These are phyloP conservation scores for Dolichopus griseipennis DNA, from an alignment of 2,888 invertebrate genomes.

Conservation along the genomic window DNA sequence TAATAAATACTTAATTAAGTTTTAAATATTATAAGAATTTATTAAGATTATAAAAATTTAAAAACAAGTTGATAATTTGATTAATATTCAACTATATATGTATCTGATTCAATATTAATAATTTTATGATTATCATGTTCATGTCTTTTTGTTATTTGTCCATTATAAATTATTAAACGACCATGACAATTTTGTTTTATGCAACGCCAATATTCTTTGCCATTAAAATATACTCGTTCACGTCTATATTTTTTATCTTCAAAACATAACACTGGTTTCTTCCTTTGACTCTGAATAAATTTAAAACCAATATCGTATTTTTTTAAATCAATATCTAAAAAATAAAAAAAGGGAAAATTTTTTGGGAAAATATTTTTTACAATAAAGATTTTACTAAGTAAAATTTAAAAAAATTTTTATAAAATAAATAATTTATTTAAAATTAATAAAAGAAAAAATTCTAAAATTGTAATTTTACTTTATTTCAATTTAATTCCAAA, in stretches of 20 bases:
- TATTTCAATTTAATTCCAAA: too few species aligned
- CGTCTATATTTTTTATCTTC: slow-evolving; percentile 23
- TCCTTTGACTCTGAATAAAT: slow-evolving; percentile 23
- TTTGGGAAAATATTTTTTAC: background rate
- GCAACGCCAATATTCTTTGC: slow-evolving; percentile 27
- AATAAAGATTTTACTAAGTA: too few species aligned
- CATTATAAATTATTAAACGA: slow-evolving; percentile 24
- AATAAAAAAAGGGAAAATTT: background rate
- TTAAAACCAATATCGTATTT: background rate
- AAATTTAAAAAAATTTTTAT: too few species aligned
- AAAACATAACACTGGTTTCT: slow-evolving; percentile 24
- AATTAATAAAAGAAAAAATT: too few species aligned
- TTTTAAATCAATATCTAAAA: background rate
- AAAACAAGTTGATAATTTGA: too few species aligned
- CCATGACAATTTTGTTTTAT: slow-evolving; percentile 25
- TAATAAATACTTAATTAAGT: too few species aligned
- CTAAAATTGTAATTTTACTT: too few species aligned
- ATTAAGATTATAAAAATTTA: too few species aligned
- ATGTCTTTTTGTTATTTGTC: slow-evolving; percentile 25
- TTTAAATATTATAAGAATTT: too few species aligned
- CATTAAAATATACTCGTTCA: slow-evolving; percentile 21
- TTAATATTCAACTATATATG: too few species aligned
- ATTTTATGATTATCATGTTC: slow-evolving; percentile 18
- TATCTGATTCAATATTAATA: too few species aligned
- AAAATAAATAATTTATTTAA: too few species aligned